These are phyloP conservation scores for Tenodera sinensis DNA, from an alignment of 2,888 invertebrate species.

Conservation along the genomic window DNA sequence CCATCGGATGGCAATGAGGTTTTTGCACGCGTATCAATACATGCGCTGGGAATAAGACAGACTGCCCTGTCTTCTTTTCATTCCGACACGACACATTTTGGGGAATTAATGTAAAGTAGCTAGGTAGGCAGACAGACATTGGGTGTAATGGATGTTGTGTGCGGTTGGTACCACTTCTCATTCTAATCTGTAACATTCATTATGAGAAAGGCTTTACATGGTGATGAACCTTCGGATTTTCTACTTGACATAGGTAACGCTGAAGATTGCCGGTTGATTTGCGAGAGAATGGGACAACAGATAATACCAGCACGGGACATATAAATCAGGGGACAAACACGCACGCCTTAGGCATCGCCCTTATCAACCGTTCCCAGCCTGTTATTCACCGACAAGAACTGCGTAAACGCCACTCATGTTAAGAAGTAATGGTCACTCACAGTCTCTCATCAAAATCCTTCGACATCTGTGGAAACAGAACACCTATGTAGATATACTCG, in stretches of 20 bases:
- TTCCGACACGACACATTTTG: not conserved
- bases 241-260: not conserved
- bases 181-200: not conserved
- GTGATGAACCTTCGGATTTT: not conserved
- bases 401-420: not conserved
- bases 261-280: not conserved
- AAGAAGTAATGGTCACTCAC: not conserved
- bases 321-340: not conserved
- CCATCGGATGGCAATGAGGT: too few species aligned
- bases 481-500: too few species aligned
- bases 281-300: not conserved
- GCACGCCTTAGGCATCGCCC: not conserved
- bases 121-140: too few species aligned
- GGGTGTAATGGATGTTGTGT: not conserved
- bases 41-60: not conserved
- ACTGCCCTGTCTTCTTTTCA: not conserved
- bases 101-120: not conserved
- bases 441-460: too few species aligned
- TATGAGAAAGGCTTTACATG: not conserved
- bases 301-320: not conserved
- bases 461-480: too few species aligned
- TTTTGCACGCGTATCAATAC: too few species aligned
- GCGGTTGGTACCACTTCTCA: not conserved
- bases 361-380: not conserved
- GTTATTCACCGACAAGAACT: not conserved